Base-by-base conservation (phyloP, 2,888 invertebrate genomes). In the Zhengitettix transpicula region DNA sequence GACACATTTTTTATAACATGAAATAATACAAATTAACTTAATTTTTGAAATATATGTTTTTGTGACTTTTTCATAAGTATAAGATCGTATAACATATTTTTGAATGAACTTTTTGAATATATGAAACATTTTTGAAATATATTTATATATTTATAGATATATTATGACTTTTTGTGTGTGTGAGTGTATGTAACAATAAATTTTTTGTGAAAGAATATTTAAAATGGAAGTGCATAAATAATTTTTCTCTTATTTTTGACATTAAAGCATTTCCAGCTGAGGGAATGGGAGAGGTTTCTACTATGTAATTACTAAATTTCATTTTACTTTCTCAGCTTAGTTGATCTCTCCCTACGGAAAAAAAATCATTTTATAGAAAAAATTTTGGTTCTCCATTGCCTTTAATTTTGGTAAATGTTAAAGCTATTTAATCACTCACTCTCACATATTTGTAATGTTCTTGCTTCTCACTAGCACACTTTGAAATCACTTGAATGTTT, bases 251-350 rank as follows among this genome's bases (percentile, higher is more conserved):
- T 67, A 71, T 70, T 69, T 71, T 69, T 55, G 54, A 59, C 51
- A 57, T 68, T 69, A 69, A 72, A 71, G 72, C 73, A 71, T 72
- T 73, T 73, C 70, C 73, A 73, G 73, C 63, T 54, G 73, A 72
- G 71, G 72, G 65, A 57, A 47, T 65, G 70, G 70, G 69, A 71
- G 73, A 73, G 73, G 72, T 73, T 73, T 72, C 71, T 68, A 12
- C n/a, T 47, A n/a, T 47, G n/a, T 47, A 47, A 14, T 12, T 47
- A 14, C n/a, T 14, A 14, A 47, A 12, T 14, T 47, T 47, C 47
- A 47, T 47, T 47, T 47, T 47, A 47, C 47, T 47, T 47, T 47
- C n/a, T 47, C 28, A 53, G 54, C 12, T 12, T 9, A 47, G 12
- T 10, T 51, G 28, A 28, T 44, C 58, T 16, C 53, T 16, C 51